Percentiles rank a stretch among this genome's conserved stretches.
These are phyloP conservation scores for Maccullochella peelii DNA, from an alignment of 2,113 vertebrate genomes.

Conservation along the genomic window DNA sequence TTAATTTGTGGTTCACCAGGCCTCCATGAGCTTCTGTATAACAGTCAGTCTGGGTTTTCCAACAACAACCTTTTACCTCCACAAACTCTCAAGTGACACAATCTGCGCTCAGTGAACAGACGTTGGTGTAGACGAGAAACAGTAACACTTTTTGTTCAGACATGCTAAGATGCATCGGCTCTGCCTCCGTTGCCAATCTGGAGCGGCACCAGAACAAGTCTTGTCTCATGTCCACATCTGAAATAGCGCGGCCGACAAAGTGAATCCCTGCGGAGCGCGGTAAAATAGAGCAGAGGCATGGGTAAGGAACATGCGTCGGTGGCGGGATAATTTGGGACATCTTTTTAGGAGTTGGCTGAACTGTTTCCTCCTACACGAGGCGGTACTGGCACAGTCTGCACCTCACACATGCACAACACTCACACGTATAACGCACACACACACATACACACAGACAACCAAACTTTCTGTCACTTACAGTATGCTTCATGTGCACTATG, in stretches of 20 bases:
- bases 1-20: neutral
- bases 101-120: conserved; percentile 54
- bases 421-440: neutral
- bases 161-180: conserved; percentile 29
- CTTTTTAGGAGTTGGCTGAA: conserved; percentile 71
- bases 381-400: conserved; percentile 37
- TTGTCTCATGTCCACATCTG: conserved; percentile 58
- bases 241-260: conserved; percentile 66
- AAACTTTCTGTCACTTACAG: conserved; percentile 54
- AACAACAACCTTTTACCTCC: conserved; percentile 43
- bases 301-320: conserved; percentile 71
- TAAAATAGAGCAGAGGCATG: conserved; percentile 54
- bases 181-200: conserved; percentile 54
- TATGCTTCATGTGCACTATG: conserved; percentile 17
- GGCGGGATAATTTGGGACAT: conserved; percentile 72
- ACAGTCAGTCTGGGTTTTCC: conserved; percentile 22
- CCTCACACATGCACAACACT: conserved; percentile 19
- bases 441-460: conserved; percentile 7
- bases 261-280: conserved; percentile 60
- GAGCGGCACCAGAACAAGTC: conserved; percentile 54
- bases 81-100: conserved; percentile 39
- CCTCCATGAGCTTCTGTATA: neutral
- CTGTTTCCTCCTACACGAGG: conserved; percentile 61
- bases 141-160: conserved; percentile 59
- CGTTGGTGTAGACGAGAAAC: conserved; percentile 47